These are phyloP conservation scores for Oryctolagus cuniculus DNA, from an alignment of 2,113 vertebrate species.

Conservation along the genomic window DNA sequence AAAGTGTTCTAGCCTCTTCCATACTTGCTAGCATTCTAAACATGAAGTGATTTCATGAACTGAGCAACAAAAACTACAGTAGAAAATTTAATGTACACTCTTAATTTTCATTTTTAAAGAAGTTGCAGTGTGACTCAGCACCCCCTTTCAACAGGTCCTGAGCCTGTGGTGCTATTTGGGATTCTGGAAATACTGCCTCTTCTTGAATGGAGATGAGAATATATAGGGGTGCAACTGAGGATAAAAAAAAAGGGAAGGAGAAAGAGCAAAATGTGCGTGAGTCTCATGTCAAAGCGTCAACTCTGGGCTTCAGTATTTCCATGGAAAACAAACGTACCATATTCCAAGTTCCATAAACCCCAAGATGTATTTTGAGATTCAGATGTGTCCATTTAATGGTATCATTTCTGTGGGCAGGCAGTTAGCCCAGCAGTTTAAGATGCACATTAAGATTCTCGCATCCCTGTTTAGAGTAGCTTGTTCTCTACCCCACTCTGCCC, in stretches of 20 bases:
- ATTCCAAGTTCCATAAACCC: background rate
- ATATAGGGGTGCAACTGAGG: background rate
- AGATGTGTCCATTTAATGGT: slow-evolving; percentile 3
- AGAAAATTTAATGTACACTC: slow-evolving; percentile 8
- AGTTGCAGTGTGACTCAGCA: background rate
- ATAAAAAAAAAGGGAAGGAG: background rate
- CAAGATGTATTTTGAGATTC: slow-evolving; percentile 12
- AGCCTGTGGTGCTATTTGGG: background rate
- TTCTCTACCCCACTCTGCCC: too few species aligned
- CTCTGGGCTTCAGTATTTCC: slow-evolving; percentile 29
- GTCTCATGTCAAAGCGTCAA: background rate
- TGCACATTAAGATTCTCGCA: background rate
- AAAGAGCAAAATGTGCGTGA: background rate
- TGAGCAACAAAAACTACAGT: background rate
- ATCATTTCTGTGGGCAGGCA: background rate
- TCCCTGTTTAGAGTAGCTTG: too few species aligned
- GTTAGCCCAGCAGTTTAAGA: background rate
- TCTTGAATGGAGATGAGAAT: background rate
- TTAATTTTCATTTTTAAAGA: slow-evolving; percentile 16
- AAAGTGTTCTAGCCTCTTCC: background rate
- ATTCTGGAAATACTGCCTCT: background rate
- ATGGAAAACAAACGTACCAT: background rate
- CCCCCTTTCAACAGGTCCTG: background rate
- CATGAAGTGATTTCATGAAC: background rate
- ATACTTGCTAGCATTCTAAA: background rate